Base-by-base conservation (phyloP, 2,888 invertebrate genomes). In the Eremobia ochroleuca region DNA sequence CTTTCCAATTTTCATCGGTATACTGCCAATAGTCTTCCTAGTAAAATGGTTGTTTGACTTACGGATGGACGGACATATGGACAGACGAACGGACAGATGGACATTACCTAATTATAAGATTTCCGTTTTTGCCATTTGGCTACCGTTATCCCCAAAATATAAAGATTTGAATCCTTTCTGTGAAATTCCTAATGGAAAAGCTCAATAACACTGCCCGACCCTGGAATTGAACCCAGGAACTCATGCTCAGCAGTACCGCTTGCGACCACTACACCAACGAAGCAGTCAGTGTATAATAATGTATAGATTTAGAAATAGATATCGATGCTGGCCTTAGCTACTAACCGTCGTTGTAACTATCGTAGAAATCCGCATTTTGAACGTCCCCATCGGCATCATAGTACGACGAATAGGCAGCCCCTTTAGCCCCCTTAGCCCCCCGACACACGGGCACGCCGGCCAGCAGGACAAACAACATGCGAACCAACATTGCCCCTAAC, bases 281-380 rank as follows among this genome's bases (percentile, higher is more conserved):
- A 58, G 6, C 52, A 28, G 15, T 15, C 15, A 28, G 15, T 28
- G 6, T 15, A 15, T 52, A 52, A 52, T 52, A 52, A 49, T 28
- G 55, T 58, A 28, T 31, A 59, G 40, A 9, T 18, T n/a, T 37
- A 37, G 4, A 37, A 34, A 6, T 37, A n/a, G 2, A 37, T 64
- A 13, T 37, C 11, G 6, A 13, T 31, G 0, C 11, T 15, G 8
- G 31, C 4, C 0, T 15, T 28, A 25, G 31, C 18, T 31, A 55
- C 77, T 58, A 5, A 78, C 83, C 83, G 0, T 78, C 58, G 40
- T 78, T 67, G n/a, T 67, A 61, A 6, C 40, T 66, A 3, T 61
- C 61, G n/a, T 62, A 73, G 37, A 73, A 40, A 40, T 73, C 79
- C 0, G 18, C 5, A 18, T 46, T 62, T 15, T 79, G 62, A 0